Conservation (phyloP, 2,797 vertebrate genomes). For the Scolopax bukidnonensis region DNA sequence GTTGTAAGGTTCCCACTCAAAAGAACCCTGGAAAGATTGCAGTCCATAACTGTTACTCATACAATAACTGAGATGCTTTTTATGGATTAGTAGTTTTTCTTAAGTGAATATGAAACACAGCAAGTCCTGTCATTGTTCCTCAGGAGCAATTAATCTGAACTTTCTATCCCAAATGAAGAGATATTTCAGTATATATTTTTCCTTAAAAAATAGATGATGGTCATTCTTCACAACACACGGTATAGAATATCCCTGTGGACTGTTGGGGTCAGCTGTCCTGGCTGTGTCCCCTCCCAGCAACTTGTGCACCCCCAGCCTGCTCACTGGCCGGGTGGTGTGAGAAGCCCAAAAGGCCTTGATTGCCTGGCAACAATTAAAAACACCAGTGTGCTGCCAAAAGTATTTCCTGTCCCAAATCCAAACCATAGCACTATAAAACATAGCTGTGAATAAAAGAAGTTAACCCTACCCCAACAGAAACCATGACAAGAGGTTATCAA, state of each 20-base stretch:
- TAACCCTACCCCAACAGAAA: not conserved
- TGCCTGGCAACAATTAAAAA: not conserved
- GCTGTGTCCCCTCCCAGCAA: not conserved
- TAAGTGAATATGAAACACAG: not conserved
- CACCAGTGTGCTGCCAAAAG: not conserved
- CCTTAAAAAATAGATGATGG: not conserved
- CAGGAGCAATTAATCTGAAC: not conserved
- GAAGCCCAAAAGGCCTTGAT: not conserved
- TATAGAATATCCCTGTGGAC: not conserved
- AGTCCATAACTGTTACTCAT: not conserved
- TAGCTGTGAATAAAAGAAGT: not conserved
- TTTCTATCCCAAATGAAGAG: not conserved
- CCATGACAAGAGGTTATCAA: not conserved
- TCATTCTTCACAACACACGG: not conserved
- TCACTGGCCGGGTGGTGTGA: not conserved
- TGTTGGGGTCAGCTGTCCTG: not conserved
- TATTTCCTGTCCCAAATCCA: not conserved
- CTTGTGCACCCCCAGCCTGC: not conserved
- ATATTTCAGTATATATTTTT: not conserved
- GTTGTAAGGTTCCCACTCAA: constrained; percentile 5
- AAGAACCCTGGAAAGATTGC: constrained; percentile 72
- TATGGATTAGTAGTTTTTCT: not conserved
- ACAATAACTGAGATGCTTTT: not conserved
- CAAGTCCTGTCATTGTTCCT: not conserved
- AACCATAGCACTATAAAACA: not conserved